Evolutionary conservation across 2,888 invertebrate genomes (phyloP).

Genomic region (Drosophila paracracens): DNA sequence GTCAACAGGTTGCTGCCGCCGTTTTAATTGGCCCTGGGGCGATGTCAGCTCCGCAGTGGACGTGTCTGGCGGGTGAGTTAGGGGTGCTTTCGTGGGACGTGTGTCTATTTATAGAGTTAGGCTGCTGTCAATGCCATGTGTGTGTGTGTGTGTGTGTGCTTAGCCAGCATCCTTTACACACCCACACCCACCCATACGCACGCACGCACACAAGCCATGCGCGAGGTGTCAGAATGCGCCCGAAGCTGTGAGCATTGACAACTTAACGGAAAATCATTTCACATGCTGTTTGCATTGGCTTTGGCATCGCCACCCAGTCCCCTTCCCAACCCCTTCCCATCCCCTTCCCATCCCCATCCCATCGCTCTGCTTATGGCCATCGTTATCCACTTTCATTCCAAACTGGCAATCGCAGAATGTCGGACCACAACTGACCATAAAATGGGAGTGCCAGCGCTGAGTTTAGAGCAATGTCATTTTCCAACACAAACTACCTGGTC

Average conservation of each 20-base stretch:
- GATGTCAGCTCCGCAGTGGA: conserved; percentile 8
- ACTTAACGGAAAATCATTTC: conserved; percentile 69
- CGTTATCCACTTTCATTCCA: neutral
- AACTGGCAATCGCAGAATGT: conserved; percentile 25
- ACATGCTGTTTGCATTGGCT: conserved; percentile 43
- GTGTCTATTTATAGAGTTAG: conserved; percentile 42
- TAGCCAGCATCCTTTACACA: neutral
- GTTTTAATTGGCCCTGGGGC: conserved; percentile 41
- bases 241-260: conserved; percentile 49
- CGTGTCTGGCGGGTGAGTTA: conserved; percentile 1
- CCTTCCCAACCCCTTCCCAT: neutral
- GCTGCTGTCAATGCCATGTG: conserved; percentile 15
- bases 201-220: neutral
- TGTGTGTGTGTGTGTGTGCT: conserved; percentile 14
- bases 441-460: conserved; percentile 24
- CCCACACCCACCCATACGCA: neutral
- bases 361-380: neutral
- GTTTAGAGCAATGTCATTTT: neutral
- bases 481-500: neutral
- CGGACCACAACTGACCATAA: conserved; percentile 28
- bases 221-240: conserved; percentile 31
- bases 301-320: neutral
- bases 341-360: neutral
- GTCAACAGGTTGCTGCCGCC: conserved; percentile 52
- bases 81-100: neutral